These are phyloP conservation scores for Amphipyra berbera DNA, from an alignment of 2,888 invertebrate species.

Conservation along the genomic window DNA sequence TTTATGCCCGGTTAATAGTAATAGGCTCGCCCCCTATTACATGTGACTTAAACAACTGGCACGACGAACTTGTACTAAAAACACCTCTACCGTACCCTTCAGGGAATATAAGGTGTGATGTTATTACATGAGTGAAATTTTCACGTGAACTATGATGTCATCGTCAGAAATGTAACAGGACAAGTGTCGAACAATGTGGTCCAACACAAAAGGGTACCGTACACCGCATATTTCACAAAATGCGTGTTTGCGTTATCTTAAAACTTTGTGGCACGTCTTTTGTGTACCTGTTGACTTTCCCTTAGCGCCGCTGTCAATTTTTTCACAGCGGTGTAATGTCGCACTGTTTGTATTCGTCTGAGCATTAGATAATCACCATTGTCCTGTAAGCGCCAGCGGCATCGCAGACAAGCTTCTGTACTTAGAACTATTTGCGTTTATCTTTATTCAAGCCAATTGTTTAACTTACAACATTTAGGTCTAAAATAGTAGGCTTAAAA, in stretches of 20 bases:
- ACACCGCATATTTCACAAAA: slow-evolving; percentile 74
- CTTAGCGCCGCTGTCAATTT: slow-evolving; percentile 71
- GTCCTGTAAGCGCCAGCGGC: slow-evolving; percentile 80
- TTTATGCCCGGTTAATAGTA: too few relatives aligned
- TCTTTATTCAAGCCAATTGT: slow-evolving; percentile 60
- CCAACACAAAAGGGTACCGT: slow-evolving; percentile 73
- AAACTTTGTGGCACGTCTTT: slow-evolving; percentile 65
- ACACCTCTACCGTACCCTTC: too few relatives aligned
- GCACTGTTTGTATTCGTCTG: slow-evolving; percentile 80
- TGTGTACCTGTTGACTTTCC: slow-evolving; percentile 83
- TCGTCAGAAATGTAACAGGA: slow-evolving; percentile 53
- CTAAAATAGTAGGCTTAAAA: slow-evolving; percentile 48
- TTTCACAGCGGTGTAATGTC: slow-evolving; percentile 74
- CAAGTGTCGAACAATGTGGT: slow-evolving; percentile 60
- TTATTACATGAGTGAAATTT: too few relatives aligned
- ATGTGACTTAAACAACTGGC: too few relatives aligned
- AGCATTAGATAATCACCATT: slow-evolving; percentile 78
- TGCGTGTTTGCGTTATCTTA: slow-evolving; percentile 76
- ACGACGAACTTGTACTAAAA: too few relatives aligned
- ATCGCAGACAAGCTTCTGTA: slow-evolving; percentile 74
- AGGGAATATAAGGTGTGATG: too few relatives aligned
- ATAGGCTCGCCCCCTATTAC: too few relatives aligned
- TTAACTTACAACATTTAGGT: slow-evolving; percentile 53
- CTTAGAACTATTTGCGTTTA: slow-evolving; percentile 69
- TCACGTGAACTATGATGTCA: slow-evolving; percentile 53